These are phyloP conservation scores for Candoia aspera DNA, from an alignment of 2,113 vertebrate species.

Conservation along the genomic window DNA sequence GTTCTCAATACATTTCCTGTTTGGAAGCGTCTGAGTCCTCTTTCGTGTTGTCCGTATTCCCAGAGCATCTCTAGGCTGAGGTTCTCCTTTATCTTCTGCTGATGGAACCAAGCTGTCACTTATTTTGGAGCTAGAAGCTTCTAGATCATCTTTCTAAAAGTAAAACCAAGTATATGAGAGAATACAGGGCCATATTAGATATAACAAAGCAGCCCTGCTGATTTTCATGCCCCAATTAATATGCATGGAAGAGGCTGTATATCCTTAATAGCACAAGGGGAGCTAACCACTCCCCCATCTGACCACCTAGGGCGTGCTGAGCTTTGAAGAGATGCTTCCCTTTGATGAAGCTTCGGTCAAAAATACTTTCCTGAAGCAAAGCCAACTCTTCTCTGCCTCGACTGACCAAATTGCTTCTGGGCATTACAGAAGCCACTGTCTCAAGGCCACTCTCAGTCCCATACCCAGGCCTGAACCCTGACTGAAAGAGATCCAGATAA, in stretches of 20 bases:
- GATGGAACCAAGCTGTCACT: neutral
- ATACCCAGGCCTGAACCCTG: too few species aligned
- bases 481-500: too few species aligned
- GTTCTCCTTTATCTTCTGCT: neutral
- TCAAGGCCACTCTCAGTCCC: too few species aligned
- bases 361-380: too few species aligned
- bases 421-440: too few species aligned
- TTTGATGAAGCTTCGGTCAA: too few species aligned
- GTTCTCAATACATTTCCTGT: constrained; percentile 71
- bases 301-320: too few species aligned
- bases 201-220: neutral
- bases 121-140: neutral
- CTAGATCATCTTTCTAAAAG: constrained; percentile 59
- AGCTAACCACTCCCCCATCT: neutral
- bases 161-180: neutral
- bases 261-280: neutral
- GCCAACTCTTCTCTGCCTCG: too few species aligned
- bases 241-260: too few species aligned
- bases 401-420: too few species aligned
- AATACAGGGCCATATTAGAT: too few species aligned
- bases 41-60: constrained; percentile 80
- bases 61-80: neutral
- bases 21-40: constrained; percentile 91
- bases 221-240: neutral
- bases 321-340: too few species aligned